Base-by-base conservation (phyloP, 1,140 invertebrate species). In the Nylanderia fulva region DNA sequence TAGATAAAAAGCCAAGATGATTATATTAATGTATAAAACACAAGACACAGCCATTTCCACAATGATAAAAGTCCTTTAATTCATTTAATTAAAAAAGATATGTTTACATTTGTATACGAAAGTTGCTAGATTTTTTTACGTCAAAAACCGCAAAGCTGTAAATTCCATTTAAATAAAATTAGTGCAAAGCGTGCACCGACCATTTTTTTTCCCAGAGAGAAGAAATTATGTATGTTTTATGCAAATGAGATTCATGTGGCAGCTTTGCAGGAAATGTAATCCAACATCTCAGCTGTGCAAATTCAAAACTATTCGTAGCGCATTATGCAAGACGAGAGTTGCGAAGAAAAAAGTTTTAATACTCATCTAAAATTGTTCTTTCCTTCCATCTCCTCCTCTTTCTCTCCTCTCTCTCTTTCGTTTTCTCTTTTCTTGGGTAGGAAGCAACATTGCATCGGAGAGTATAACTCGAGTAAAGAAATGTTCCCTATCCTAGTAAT, bases 401-500 rank as follows among this genome's bases (percentile, higher is more conserved):
- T 33, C 29, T 33, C 29, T 33, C 29, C 24, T 24, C 54, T 82
- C 24, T 85, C 54, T 45, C 27, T 24, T 39, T 54, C 13, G 21
- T 13, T 72, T 13, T 66, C 2, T n/a, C n/a, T 5, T 52, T 24
- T 69, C 85, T 88, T 86, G 87, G 87, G 88, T 74, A 84, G 87
- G 74, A 86, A 76, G 36, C 75, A 75, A 77, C 29, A 56, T 64
- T 76, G 77, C 84, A 66, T 74, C 60, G 64, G 60, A 87, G 85
- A 89, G 77, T 72, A 71, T 72, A 72, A 82, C 85, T 83, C 88
- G 85, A 79, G 77, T 89, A 89, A 86, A 88, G 87, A 82, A 87
- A 87, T 54, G 71, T 79, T 71, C 76, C 79, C 87, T 90, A 89
- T 86, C 60, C 68, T 90, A 85, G 83, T 88, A 90, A 90, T 88